Percentiles rank a stretch among this genome's conserved stretches.
These are phyloP conservation scores for Drosophila repleta DNA, from an alignment of 1,140 invertebrate species.

Conservation along the genomic window DNA sequence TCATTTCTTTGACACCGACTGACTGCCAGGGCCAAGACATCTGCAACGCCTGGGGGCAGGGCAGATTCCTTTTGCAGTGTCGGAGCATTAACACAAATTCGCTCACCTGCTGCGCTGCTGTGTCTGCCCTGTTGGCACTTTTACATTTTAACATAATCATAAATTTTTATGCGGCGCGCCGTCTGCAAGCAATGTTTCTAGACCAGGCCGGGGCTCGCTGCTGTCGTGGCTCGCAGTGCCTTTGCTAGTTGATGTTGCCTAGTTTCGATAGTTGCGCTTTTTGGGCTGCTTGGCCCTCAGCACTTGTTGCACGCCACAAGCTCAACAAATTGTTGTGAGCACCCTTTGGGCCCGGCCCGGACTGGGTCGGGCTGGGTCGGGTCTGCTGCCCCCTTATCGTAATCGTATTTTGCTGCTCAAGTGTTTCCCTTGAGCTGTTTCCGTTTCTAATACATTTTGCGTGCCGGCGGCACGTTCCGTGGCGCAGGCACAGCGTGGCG, in stretches of 20 bases:
- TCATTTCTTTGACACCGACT: slow-evolving; percentile 21
- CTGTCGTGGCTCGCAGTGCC: not conserved
- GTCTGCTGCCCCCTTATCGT: slow-evolving; percentile 53
- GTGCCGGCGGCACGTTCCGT: slow-evolving; percentile 48
- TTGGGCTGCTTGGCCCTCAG: slow-evolving; percentile 26
- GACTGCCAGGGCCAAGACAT: slow-evolving; percentile 13
- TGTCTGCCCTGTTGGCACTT: slow-evolving; percentile 59
- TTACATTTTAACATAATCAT: slow-evolving; percentile 83
- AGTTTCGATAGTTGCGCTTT: slow-evolving; percentile 70
- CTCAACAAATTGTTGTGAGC: slow-evolving; percentile 70
- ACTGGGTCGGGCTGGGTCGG: slow-evolving; percentile 26
- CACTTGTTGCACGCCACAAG: slow-evolving; percentile 65
- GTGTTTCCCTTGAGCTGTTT: slow-evolving; percentile 77
- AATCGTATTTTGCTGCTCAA: slow-evolving; percentile 76
- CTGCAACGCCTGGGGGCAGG: slow-evolving; percentile 16
- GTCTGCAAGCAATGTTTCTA: slow-evolving; percentile 62
- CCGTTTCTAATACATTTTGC: slow-evolving; percentile 78
- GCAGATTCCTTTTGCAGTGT: slow-evolving; percentile 14
- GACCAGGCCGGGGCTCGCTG: not conserved
- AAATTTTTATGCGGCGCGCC: slow-evolving; percentile 80
- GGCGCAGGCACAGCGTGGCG: slow-evolving; percentile 41
- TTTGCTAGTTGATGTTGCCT: slow-evolving; percentile 44
- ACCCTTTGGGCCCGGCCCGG: not conserved
- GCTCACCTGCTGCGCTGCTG: slow-evolving; percentile 66
- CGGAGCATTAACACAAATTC: slow-evolving; percentile 75